A percentile compares a stretch with the other conserved stretches of the same genome.
phyloP scores from a whole-genome alignment of 64 coral and sea anemone species.

The Actinia equina region DNA sequence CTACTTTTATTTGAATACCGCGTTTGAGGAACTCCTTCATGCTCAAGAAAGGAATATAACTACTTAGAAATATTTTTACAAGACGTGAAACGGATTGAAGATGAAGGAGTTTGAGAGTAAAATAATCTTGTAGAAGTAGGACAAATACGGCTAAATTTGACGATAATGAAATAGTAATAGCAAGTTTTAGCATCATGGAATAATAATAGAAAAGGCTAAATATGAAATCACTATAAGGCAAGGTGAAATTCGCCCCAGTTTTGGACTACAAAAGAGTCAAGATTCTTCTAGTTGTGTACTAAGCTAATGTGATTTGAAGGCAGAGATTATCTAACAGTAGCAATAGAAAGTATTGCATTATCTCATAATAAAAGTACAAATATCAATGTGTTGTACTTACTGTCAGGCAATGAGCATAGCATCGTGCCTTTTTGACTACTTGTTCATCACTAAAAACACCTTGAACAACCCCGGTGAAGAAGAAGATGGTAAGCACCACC shows the following conservation, averaged over 20 bases:
- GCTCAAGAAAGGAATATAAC: too few relatives aligned
- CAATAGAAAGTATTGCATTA: neutral
- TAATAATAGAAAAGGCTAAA: neutral
- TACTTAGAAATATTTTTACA: too few relatives aligned
- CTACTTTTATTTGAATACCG: too few relatives aligned
- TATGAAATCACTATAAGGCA: neutral
- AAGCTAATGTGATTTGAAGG: neutral
- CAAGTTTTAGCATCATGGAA: neutral
- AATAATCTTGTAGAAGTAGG: neutral
- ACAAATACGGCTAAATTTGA: neutral
- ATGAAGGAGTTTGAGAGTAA: too few relatives aligned
- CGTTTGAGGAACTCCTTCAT: too few relatives aligned
- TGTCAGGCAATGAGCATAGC: slow-evolving; percentile 5
- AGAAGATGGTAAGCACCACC: neutral
- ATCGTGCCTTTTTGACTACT: neutral
- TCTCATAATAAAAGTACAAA: neutral
- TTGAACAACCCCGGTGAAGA: neutral
- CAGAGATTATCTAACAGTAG: neutral
- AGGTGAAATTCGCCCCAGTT: neutral
- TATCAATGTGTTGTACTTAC: neutral
- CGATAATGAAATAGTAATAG: neutral
- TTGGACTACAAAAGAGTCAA: neutral
- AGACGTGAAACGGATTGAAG: too few relatives aligned
- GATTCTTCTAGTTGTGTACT: neutral
- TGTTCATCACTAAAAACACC: neutral